phyloP scores from a whole-genome alignment of 2,888 invertebrate species.

The Pollenia amentaria region DNA sequence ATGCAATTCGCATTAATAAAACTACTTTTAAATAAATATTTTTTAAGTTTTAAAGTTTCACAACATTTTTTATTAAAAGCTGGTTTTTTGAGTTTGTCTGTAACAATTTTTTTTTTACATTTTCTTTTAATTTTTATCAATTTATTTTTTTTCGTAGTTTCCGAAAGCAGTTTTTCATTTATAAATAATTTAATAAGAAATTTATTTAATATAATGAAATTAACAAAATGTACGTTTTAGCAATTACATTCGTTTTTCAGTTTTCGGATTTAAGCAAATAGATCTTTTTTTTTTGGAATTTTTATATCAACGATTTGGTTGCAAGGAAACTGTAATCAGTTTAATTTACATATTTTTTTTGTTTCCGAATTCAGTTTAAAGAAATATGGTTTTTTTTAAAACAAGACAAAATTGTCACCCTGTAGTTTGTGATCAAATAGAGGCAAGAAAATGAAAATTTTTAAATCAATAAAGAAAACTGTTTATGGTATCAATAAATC shows the following conservation, averaged over 20 bases:
- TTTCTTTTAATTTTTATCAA: neutral
- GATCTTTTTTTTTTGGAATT: neutral
- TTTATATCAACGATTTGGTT: neutral
- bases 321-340: neutral
- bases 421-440: conserved; percentile 36
- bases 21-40: no score
- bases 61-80: no score
- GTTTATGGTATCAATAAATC: conserved; percentile 66
- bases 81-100: no score
- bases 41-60: no score
- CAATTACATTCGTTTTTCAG: conserved; percentile 5
- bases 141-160: neutral
- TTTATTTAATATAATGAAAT: neutral
- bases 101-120: neutral
- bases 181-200: neutral
- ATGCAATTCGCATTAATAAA: no score
- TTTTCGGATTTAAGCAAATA: conserved; percentile 15
- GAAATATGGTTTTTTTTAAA: neutral
- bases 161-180: neutral
- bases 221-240: neutral
- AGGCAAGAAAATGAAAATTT: conserved; percentile 15
- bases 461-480: conserved; percentile 45
- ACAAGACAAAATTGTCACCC: conserved; percentile 35
- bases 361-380: conserved; percentile 5
- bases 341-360: conserved; percentile 24